Percentiles rank a stretch among this genome's conserved stretches.
phyloP scores from a whole-genome alignment of 2,113 vertebrate species.

The Tiliqua scincoides region DNA sequence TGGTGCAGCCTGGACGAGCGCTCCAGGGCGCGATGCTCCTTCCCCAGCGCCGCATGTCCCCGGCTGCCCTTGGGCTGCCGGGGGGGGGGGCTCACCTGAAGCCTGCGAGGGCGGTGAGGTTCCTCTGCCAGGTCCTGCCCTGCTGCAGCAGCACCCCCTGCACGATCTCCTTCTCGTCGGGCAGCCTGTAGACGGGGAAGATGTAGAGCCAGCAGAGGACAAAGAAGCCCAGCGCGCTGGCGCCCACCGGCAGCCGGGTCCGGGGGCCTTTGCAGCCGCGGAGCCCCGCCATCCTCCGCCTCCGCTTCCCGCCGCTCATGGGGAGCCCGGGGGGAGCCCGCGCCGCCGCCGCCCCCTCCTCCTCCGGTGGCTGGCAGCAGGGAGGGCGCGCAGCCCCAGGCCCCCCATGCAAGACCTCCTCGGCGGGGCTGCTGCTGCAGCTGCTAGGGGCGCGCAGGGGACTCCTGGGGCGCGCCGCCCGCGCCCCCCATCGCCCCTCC shows the following conservation, averaged over 20 bases:
- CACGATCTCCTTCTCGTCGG: constrained; percentile 89
- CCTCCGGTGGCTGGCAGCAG: background rate
- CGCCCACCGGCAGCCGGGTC: constrained; percentile 86
- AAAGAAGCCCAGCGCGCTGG: constrained; percentile 86
- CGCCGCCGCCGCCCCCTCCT: background rate
- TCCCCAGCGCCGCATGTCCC: background rate
- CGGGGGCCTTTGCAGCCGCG: constrained; percentile 85
- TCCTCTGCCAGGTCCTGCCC: constrained; percentile 85
- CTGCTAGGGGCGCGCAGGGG: background rate
- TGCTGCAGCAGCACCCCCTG: constrained; percentile 87
- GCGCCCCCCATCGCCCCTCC: background rate
- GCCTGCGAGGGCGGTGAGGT: constrained; percentile 80
- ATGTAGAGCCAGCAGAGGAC: constrained; percentile 94
- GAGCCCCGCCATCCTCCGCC: constrained; percentile 61
- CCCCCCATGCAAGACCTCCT: background rate
- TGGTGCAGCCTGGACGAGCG: background rate
- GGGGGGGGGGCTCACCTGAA: constrained; percentile 82
- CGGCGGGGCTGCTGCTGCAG: background rate
- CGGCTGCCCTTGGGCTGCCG: constrained; percentile 42
- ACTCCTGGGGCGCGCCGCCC: background rate
- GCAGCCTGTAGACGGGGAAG: constrained; percentile 87
- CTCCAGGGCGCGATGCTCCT: background rate
- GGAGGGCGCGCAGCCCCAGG: background rate
- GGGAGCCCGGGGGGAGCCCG: background rate
- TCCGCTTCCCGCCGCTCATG: constrained; percentile 10